These are phyloP conservation scores for Tiaroga cobitis DNA, from an alignment of 2,797 vertebrate species.

Conservation along the genomic window DNA sequence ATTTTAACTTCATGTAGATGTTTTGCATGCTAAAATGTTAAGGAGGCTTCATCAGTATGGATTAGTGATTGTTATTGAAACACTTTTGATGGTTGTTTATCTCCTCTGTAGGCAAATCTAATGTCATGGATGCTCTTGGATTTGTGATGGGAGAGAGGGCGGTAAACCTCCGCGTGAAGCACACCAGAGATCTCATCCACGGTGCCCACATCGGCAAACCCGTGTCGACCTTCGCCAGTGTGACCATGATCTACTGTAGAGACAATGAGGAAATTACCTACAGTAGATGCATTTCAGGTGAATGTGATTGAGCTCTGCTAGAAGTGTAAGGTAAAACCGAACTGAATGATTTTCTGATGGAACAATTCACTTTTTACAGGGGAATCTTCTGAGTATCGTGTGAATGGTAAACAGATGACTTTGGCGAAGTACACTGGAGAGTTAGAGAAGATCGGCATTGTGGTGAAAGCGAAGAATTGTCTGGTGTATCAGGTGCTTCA, in stretches of 20 bases:
- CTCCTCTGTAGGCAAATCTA: conserved; percentile 85
- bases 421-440: conserved; percentile 78
- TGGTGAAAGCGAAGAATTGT: conserved; percentile 90
- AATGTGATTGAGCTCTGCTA: neutral
- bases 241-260: conserved; percentile 81
- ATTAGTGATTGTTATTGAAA: neutral
- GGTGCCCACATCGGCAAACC: conserved; percentile 89
- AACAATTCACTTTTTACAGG: conserved; percentile 70
- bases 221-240: conserved; percentile 78
- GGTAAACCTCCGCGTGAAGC: conserved; percentile 84
- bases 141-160: conserved; percentile 89
- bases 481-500: conserved; percentile 91
- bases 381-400: conserved; percentile 80
- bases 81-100: neutral
- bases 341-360: neutral
- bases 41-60: neutral
- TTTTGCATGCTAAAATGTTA: neutral
- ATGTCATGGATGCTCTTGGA: conserved; percentile 95
- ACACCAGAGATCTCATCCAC: conserved; percentile 85
- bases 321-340: neutral
- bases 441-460: conserved; percentile 86
- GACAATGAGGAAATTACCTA: conserved; percentile 83
- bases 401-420: conserved; percentile 76
- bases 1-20: neutral
- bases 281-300: conserved; percentile 83